Conservation (phyloP, 1,140 invertebrate genomes). For the Heliconius congener region DNA sequence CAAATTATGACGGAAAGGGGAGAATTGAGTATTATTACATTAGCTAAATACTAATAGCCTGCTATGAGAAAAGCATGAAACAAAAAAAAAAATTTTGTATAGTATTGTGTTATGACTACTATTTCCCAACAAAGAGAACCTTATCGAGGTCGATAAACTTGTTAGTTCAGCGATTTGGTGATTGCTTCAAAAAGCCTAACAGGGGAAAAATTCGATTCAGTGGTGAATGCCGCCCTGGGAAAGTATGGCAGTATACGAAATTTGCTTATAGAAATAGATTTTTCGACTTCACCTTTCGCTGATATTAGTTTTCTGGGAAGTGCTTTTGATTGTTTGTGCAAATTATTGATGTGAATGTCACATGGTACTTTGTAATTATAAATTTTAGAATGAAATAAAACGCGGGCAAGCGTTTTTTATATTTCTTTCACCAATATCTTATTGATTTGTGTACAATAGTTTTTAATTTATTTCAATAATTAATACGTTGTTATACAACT, state of each 20-base stretch:
- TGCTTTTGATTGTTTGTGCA: not conserved
- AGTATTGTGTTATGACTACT: not conserved
- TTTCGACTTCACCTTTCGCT: not conserved
- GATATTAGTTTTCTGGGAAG: not conserved
- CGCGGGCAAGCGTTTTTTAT: no score
- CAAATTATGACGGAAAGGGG: no score
- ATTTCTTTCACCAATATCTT: no score
- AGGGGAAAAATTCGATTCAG: slow-evolving; percentile 21
- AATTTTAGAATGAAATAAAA: no score
- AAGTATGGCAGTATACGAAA: not conserved
- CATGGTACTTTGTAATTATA: not conserved
- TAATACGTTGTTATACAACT: no score
- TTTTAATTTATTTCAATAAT: no score
- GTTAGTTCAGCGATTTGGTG: slow-evolving; percentile 6
- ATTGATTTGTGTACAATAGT: no score
- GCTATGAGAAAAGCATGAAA: not conserved
- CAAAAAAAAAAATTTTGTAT: not conserved
- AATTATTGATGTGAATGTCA: not conserved
- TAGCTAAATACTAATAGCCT: not conserved
- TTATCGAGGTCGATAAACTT: slow-evolving; percentile 3
- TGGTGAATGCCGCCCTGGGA: slow-evolving; percentile 2
- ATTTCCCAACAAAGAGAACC: not conserved
- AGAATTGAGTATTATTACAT: not conserved
- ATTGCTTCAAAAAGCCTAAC: slow-evolving; percentile 10
- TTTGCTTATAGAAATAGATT: slow-evolving; percentile 5